Conservation (phyloP, 2,113 vertebrate species). For the Brienomyrus brachyistius region DNA sequence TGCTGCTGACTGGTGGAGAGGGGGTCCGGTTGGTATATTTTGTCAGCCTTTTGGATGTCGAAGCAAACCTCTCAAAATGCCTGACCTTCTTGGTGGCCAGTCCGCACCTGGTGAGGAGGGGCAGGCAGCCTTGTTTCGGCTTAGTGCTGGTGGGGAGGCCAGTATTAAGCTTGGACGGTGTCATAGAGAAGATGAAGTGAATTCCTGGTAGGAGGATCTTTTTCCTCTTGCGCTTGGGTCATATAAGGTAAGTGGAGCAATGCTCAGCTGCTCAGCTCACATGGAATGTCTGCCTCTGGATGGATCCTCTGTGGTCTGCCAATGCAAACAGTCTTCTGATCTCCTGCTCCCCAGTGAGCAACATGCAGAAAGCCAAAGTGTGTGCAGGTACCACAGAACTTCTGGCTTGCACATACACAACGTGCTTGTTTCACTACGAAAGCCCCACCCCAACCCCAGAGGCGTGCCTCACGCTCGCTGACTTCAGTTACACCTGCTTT, state of each 20-base stretch:
- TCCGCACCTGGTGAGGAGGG: neutral
- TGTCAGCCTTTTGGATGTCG: too few species aligned
- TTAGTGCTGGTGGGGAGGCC: neutral
- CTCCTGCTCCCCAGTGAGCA: neutral
- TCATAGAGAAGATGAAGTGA: neutral
- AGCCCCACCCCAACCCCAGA: neutral
- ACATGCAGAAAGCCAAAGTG: neutral
- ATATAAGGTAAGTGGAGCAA: neutral
- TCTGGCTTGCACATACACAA: neutral
- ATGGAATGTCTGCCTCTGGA: neutral
- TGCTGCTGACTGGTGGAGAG: neutral
- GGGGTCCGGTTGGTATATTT: too few species aligned
- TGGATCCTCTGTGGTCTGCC: neutral
- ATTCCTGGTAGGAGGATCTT: neutral
- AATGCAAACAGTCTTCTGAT: neutral
- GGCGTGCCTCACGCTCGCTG: neutral
- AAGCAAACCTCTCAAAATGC: neutral
- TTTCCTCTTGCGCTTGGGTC: neutral
- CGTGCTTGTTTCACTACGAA: neutral
- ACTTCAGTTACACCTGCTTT: neutral
- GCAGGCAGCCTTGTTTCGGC: neutral
- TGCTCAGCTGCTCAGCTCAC: neutral
- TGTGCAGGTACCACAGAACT: neutral
- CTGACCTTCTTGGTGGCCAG: neutral
- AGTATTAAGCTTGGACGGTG: neutral